Conservation (phyloP, 37 sponge, comb jelly and placozoan species). For the Mnemiopsis leidyi region DNA sequence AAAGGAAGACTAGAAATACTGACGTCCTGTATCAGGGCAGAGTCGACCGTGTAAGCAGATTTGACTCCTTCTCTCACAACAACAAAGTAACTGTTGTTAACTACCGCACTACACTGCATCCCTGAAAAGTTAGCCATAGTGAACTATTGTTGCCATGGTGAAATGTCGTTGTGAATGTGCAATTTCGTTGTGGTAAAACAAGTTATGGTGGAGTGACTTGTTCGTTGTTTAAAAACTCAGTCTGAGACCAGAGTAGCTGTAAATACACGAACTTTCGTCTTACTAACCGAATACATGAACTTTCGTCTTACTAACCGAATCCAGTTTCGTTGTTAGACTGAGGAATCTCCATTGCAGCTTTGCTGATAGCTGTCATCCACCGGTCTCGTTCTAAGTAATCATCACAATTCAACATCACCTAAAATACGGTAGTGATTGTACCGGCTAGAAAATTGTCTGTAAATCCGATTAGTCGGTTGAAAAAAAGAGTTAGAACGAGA, state of each 20-base stretch:
- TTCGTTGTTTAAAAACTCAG: too few species aligned
- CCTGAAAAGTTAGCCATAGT: too few species aligned
- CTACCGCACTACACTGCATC: conserved; percentile 4
- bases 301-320: conserved; percentile 39
- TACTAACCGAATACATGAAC: too few species aligned
- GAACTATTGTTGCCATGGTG: too few species aligned
- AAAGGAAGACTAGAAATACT: too few species aligned
- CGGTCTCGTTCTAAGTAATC: neutral
- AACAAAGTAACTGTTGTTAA: neutral
- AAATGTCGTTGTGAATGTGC: too few species aligned
- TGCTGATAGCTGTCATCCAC: conserved; percentile 40
- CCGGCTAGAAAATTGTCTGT: too few species aligned
- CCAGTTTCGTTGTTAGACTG: neutral
- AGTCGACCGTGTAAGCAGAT: neutral
- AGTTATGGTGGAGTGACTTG: neutral
- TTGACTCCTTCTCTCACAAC: conserved; percentile 46
- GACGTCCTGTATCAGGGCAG: neutral
- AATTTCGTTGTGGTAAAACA: too few species aligned
- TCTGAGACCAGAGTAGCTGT: too few species aligned
- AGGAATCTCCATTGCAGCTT: conserved; percentile 61
- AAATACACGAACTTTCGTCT: too few species aligned
- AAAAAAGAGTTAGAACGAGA: too few species aligned
- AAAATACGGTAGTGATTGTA: neutral
- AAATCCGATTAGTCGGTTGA: neutral
- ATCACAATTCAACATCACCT: conserved; percentile 63